A percentile compares a stretch with the other conserved stretches of the same genome.
phyloP scores from a whole-genome alignment of 2,797 vertebrate species.

The Myotis findleyi region DNA sequence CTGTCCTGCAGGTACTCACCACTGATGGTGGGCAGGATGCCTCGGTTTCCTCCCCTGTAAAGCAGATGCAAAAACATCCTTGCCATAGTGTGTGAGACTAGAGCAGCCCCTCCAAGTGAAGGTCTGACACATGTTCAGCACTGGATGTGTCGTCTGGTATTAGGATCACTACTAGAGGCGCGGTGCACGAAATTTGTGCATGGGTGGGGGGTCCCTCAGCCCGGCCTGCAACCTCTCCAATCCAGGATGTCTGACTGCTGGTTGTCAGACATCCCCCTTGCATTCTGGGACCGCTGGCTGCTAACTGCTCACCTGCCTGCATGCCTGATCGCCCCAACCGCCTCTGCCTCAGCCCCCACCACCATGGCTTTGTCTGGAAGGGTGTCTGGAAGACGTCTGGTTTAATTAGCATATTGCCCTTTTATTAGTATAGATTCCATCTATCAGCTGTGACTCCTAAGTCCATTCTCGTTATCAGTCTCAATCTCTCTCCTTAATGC shows the following conservation, averaged over 20 bases:
- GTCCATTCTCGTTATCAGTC: not conserved
- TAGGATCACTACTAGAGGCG: not conserved
- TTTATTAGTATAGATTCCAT: not conserved
- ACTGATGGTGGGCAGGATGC: not conserved
- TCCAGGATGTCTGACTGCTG: no score
- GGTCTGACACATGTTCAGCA: not conserved
- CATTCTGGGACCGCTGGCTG: no score
- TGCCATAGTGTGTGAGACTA: not conserved
- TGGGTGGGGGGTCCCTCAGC: no score
- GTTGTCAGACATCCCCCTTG: no score
- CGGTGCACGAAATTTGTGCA: no score
- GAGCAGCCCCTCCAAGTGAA: not conserved
- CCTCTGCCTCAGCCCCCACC: no score
- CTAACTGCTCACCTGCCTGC: no score
- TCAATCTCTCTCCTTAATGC: not conserved
- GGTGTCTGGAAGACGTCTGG: no score
- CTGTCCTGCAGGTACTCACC: not conserved
- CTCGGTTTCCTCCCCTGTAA: not conserved
- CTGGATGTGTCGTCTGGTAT: not conserved
- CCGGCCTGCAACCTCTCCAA: no score
- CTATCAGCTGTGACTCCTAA: not conserved
- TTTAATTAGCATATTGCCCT: no score
- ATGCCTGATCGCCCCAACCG: no score
- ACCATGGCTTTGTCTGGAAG: no score
- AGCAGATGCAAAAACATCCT: not conserved